Conservation (phyloP, 2,113 vertebrate genomes). For the Pao palembangensis region DNA sequence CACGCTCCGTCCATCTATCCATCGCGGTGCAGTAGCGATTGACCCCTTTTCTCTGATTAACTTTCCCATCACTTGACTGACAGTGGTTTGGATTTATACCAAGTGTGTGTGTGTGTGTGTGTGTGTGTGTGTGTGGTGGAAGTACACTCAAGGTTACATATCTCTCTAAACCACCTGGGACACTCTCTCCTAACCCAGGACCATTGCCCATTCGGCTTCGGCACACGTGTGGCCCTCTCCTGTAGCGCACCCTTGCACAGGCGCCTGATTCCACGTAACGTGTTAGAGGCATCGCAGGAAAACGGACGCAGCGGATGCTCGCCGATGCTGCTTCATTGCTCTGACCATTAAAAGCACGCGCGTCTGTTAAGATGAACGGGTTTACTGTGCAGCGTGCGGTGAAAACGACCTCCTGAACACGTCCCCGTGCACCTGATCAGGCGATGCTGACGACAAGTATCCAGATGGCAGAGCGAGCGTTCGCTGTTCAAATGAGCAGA, state of each 20-base stretch:
- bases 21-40: constrained; percentile 33
- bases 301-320: constrained; percentile 25
- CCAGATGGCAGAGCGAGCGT: constrained; percentile 5
- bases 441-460: not conserved
- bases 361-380: too few species aligned
- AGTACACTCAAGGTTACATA: constrained; percentile 46
- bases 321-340: too few species aligned
- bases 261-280: constrained; percentile 47
- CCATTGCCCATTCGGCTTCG: constrained; percentile 44
- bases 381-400: too few species aligned
- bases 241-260: constrained; percentile 27
- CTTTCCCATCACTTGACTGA: constrained; percentile 55
- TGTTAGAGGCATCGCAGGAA: constrained; percentile 52
- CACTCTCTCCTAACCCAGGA: constrained; percentile 41
- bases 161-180: constrained; percentile 50
- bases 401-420: not conserved
- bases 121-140: not conserved
- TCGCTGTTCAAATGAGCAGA: constrained; percentile 7
- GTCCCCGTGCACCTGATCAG: not conserved
- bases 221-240: constrained; percentile 50
- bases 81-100: constrained; percentile 35
- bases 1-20: constrained; percentile 29
- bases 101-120: constrained; percentile 7
- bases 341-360: too few species aligned
- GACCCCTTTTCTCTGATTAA: constrained; percentile 64